phyloP scores from a whole-genome alignment of 2,797 vertebrate genomes.

The Eremophila alpestris region DNA sequence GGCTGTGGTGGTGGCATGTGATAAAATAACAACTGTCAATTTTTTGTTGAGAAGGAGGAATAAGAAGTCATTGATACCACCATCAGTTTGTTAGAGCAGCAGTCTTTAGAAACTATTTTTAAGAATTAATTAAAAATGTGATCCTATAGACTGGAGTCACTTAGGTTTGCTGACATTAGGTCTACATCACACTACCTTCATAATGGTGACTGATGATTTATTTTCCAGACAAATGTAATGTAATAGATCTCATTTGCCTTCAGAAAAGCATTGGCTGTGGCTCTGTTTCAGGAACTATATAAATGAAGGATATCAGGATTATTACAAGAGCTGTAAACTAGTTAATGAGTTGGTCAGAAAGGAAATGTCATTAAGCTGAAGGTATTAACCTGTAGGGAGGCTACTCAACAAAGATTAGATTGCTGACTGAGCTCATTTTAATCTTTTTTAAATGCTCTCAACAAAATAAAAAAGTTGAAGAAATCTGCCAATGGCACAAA shows the following conservation, averaged over 20 bases:
- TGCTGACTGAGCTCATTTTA: slow-evolving; percentile 25
- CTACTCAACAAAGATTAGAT: slow-evolving; percentile 28
- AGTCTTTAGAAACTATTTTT: not conserved
- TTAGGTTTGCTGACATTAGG: not conserved
- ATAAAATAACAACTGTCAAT: not conserved
- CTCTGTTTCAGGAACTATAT: slow-evolving; percentile 10
- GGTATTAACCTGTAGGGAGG: slow-evolving; percentile 33
- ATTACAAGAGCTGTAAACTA: slow-evolving; percentile 11
- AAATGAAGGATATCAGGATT: slow-evolving; percentile 27
- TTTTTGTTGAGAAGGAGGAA: not conserved
- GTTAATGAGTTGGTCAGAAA: slow-evolving; percentile 40
- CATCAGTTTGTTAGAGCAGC: not conserved
- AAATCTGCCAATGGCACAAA: not conserved
- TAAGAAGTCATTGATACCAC: not conserved
- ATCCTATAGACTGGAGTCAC: not conserved
- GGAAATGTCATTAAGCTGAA: slow-evolving; percentile 20
- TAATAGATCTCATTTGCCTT: not conserved
- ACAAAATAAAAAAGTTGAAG: not conserved
- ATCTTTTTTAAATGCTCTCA: slow-evolving; percentile 35
- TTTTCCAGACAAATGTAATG: not conserved
- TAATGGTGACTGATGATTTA: not conserved
- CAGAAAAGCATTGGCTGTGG: not conserved
- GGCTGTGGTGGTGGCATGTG: not conserved
- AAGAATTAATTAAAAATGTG: not conserved
- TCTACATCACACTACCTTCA: not conserved